A percentile compares a stretch with the other conserved stretches of the same genome.
These are phyloP conservation scores for Centrocercus urophasianus DNA, from an alignment of 2,113 vertebrate species.

Conservation along the genomic window DNA sequence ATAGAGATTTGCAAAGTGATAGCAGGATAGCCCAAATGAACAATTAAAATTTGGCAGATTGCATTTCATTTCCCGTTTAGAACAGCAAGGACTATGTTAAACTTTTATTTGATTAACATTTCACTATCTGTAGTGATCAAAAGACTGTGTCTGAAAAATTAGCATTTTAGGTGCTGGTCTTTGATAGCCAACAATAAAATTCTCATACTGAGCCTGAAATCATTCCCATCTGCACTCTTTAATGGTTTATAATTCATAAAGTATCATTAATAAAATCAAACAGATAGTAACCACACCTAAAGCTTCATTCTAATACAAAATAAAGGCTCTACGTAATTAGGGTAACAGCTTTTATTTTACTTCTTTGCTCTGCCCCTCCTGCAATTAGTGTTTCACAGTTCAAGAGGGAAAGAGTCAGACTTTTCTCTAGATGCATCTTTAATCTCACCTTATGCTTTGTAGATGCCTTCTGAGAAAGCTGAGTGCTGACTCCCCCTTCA, in stretches of 20 bases:
- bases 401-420: slow-evolving; percentile 36
- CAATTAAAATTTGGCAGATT: slow-evolving; percentile 47
- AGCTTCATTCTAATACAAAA: slow-evolving; percentile 48
- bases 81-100: slow-evolving; percentile 9
- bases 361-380: slow-evolving; percentile 26
- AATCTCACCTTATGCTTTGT: neutral
- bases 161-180: slow-evolving; percentile 42
- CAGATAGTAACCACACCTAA: slow-evolving; percentile 54
- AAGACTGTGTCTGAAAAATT: slow-evolving; percentile 41
- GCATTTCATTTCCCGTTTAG: slow-evolving; percentile 10
- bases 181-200: slow-evolving; percentile 55
- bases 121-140: slow-evolving; percentile 44
- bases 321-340: slow-evolving; percentile 43
- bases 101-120: slow-evolving; percentile 59
- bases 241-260: slow-evolving; percentile 50
- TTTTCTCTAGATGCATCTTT: neutral
- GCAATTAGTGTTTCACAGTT: slow-evolving; percentile 44
- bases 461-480: neutral
- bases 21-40: slow-evolving; percentile 24
- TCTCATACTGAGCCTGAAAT: slow-evolving; percentile 28
- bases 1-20: slow-evolving; percentile 47
- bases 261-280: slow-evolving; percentile 49
- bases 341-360: slow-evolving; percentile 54
- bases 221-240: slow-evolving; percentile 41
- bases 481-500: neutral